Conservation (phyloP, 2,888 invertebrate genomes). For the Odontocerum albicorne region DNA sequence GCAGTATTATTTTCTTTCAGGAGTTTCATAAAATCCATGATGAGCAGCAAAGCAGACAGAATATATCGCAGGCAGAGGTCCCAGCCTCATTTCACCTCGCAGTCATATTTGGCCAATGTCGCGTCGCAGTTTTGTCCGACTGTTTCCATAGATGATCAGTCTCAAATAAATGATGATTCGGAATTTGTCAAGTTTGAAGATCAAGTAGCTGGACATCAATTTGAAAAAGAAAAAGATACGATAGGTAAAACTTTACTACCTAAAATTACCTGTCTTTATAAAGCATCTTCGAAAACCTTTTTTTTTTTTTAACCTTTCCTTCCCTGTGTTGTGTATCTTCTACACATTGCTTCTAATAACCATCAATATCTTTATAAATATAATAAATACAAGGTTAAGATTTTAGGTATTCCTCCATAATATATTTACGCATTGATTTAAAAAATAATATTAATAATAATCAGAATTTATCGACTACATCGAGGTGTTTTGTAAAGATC, state of each 20-base stretch:
- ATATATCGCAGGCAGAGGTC: constrained; percentile 9
- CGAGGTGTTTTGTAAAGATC: too few relatives aligned
- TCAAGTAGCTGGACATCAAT: constrained; percentile 69
- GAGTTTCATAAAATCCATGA: background rate
- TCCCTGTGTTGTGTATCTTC: too few relatives aligned
- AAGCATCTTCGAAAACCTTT: too few relatives aligned
- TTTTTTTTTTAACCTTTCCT: too few relatives aligned
- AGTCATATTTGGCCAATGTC: background rate
- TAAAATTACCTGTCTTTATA: too few relatives aligned
- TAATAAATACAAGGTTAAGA: too few relatives aligned
- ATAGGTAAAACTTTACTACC: constrained; percentile 62
- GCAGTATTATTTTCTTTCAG: constrained; percentile 8
- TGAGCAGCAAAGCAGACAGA: background rate
- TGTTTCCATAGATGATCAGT: constrained; percentile 11
- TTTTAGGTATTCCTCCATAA: too few relatives aligned
- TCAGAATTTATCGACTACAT: too few relatives aligned
- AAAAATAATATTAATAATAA: too few relatives aligned
- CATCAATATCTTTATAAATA: too few relatives aligned
- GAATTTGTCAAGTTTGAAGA: constrained; percentile 50
- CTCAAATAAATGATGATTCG: background rate
- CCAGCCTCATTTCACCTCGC: background rate
- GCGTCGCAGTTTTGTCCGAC: constrained; percentile 1
- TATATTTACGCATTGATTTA: too few relatives aligned
- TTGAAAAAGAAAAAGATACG: constrained; percentile 51
- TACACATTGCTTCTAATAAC: too few relatives aligned